A percentile compares a stretch with the other conserved stretches of the same genome.
phyloP scores from a whole-genome alignment of 2,113 vertebrate genomes.

The Chinchilla lanigera region DNA sequence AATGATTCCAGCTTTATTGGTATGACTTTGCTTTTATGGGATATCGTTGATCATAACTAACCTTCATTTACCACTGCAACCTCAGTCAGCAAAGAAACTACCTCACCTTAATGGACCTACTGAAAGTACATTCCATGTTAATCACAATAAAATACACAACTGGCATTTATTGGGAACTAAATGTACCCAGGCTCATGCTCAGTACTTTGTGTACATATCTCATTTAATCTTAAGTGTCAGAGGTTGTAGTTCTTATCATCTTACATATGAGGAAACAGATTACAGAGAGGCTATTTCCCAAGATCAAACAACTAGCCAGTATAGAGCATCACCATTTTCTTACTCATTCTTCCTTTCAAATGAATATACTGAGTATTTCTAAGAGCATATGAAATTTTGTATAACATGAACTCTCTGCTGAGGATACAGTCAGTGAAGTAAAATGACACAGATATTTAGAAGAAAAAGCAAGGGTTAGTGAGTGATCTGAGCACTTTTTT shows the following conservation, averaged over 20 bases:
- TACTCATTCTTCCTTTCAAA: neutral
- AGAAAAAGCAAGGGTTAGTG: neutral
- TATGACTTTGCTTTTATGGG: slow-evolving; percentile 54
- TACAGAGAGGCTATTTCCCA: neutral
- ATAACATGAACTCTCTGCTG: neutral
- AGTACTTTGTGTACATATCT: neutral
- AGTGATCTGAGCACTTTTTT: neutral
- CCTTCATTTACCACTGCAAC: neutral
- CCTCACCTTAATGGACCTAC: neutral
- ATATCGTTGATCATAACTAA: neutral
- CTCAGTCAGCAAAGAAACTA: slow-evolving; percentile 26
- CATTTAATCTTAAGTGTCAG: neutral
- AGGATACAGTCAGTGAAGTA: neutral
- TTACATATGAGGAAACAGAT: neutral
- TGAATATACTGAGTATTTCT: neutral
- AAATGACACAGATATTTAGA: neutral
- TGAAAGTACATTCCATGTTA: neutral
- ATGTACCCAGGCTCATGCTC: neutral
- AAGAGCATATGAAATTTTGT: neutral
- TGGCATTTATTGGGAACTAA: neutral
- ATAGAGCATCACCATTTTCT: neutral
- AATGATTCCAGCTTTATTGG: slow-evolving; percentile 36
- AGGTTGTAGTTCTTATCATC: neutral
- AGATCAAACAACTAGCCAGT: neutral
- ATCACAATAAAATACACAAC: neutral